Evolutionary conservation across 2,888 invertebrate species (phyloP).

Genomic region (Labia minor): DNA sequence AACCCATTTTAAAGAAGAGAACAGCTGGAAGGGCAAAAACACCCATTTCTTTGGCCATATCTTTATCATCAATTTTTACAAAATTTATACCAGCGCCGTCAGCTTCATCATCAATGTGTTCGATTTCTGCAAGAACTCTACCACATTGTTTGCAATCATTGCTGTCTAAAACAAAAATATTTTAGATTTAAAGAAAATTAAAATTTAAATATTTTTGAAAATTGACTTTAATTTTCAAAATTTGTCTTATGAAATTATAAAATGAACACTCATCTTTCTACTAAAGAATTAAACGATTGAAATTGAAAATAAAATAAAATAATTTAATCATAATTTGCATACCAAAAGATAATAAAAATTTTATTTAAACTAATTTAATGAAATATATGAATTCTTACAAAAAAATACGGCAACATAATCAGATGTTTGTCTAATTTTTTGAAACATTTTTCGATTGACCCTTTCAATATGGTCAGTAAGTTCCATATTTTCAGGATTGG

Average conservation of each 20-base stretch:
- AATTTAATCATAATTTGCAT: no score
- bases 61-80: slow-evolving; percentile 80
- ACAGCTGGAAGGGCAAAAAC: slow-evolving; percentile 85
- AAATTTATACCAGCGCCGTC: slow-evolving; percentile 84
- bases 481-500: slow-evolving; percentile 89
- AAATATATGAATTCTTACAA: no score
- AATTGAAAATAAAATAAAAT: no score
- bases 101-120: slow-evolving; percentile 89
- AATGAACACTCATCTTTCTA: no score
- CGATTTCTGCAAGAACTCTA: slow-evolving; percentile 73
- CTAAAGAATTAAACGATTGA: no score
- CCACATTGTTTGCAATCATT: slow-evolving; percentile 91
- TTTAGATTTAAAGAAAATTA: no score
- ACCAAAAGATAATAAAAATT: no score
- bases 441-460: slow-evolving; percentile 86
- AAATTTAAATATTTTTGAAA: no score
- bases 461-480: slow-evolving; percentile 84
- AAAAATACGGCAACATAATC: slow-evolving; percentile 87
- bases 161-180: slow-evolving; percentile 53
- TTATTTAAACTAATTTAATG: no score
- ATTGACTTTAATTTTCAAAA: no score
- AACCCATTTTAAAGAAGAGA: slow-evolving; percentile 76
- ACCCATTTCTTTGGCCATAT: slow-evolving; percentile 75
- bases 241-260: no score
- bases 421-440: slow-evolving; percentile 75